Conservation (phyloP, 2,888 invertebrate species). For the Plagiodera versicolora region DNA sequence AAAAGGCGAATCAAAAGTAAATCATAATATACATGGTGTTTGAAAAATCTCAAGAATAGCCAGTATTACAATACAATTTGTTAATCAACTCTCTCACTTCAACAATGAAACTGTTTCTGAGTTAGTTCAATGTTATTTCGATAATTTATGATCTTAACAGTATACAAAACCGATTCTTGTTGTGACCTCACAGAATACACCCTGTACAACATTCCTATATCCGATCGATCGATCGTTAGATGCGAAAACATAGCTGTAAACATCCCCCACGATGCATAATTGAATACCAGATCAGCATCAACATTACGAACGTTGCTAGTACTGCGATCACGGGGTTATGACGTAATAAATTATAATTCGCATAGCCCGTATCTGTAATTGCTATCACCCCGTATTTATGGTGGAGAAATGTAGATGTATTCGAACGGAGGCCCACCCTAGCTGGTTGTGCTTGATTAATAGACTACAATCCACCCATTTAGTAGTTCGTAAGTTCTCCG, state of each 20-base stretch:
- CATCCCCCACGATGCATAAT: conserved; percentile 20
- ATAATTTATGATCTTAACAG: too few relatives aligned
- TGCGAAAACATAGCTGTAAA: not conserved
- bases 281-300: conserved; percentile 27
- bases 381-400: conserved; percentile 46
- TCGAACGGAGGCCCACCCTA: conserved; percentile 35
- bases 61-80: too few relatives aligned
- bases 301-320: conserved; percentile 35
- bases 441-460: conserved; percentile 46
- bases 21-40: too few relatives aligned
- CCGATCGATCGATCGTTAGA: too few relatives aligned
- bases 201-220: too few relatives aligned
- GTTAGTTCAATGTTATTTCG: too few relatives aligned
- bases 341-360: conserved; percentile 43
- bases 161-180: too few relatives aligned
- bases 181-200: too few relatives aligned
- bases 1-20: too few relatives aligned
- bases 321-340: conserved; percentile 27
- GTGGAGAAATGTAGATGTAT: conserved; percentile 44
- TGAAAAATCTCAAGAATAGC: too few relatives aligned
- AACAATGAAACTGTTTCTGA: too few relatives aligned
- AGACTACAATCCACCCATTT: conserved; percentile 50
- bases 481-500: conserved; percentile 49
- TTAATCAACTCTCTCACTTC: too few relatives aligned
- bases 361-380: conserved; percentile 41